Base-by-base conservation (phyloP, 2,888 invertebrate species). In the Caenorhabditis parvicauda region DNA sequence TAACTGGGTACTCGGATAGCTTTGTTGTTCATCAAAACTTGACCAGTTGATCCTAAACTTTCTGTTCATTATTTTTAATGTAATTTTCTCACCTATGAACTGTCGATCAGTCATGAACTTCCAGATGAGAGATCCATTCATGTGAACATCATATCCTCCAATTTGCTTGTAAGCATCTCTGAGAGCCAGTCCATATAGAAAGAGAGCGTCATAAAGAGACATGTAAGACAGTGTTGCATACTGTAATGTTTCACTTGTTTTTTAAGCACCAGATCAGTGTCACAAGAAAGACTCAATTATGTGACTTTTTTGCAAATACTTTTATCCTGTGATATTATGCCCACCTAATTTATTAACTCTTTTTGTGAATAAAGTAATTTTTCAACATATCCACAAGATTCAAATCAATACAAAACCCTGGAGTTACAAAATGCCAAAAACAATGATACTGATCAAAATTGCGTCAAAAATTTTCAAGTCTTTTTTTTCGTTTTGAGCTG, bases 1-100 rank as follows among this genome's bases (percentile, higher is more conserved):
- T 79, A 79, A 14, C 72, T 73, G 3, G 79, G 79, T 12, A 79
- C 79, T 3, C 79, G 65, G 39, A 79, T 74, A 14, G 74, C 79
- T 44, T 77, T 78, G 54, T 77, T 75, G 58, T 79, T 79, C 67
- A 80, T 79, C 9, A 79, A 49, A n/a, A 79, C 79, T 63, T 78
- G 79, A 0, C 79, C 79, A 6, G 79, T 75, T 5, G 67, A 63
- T 14, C 77, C 76, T 76, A 48, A 51, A 58, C 37, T 19, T 24
- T 1, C 5, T 17, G 2, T 42, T 59, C 39, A 49, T 6, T 37
- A 6, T 24, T 2, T 9, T 28, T 44, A 12, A 32, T 24, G 21
- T 27, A 12, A 22, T 28, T 27, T 32, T 12, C 27, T 6, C 19
- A 50, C 77, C 77, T 22, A 76, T 72, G 41, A 79, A 79, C 45